Conservation (phyloP, 2,113 vertebrate genomes). For the Ardeotis arabs region DNA sequence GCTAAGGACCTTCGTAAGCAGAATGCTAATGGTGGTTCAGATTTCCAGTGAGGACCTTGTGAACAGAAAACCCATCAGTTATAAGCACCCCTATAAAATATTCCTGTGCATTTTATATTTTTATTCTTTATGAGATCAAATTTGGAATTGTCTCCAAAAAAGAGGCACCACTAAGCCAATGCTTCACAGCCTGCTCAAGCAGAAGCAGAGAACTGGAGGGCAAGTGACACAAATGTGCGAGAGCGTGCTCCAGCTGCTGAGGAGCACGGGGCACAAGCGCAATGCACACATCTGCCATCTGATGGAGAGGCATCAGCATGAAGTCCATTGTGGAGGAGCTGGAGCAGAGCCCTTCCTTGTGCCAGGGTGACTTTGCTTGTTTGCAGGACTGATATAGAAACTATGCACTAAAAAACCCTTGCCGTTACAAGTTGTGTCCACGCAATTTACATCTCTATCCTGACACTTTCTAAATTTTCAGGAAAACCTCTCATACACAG, state of each 20-base stretch:
- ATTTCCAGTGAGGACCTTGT: background rate
- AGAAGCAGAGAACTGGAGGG: background rate
- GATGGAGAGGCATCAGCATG: accelerated
- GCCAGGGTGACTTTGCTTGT: background rate
- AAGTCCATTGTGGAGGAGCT: background rate
- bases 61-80: background rate
- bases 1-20: background rate
- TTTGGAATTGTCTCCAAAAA: background rate
- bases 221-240: accelerated
- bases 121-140: background rate
- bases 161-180: background rate
- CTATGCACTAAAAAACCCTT: background rate
- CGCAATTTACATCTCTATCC: background rate
- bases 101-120: background rate
- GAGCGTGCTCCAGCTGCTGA: background rate
- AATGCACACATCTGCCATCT: accelerated
- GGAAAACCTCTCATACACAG: background rate
- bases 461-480: background rate
- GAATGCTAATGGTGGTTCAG: background rate
- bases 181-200: background rate
- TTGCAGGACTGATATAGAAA: background rate
- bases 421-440: accelerated
- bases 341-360: background rate
- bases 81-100: background rate
- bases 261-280: accelerated